Base-by-base conservation (phyloP, 2,113 vertebrate genomes). In the Larimichthys crocea region DNA sequence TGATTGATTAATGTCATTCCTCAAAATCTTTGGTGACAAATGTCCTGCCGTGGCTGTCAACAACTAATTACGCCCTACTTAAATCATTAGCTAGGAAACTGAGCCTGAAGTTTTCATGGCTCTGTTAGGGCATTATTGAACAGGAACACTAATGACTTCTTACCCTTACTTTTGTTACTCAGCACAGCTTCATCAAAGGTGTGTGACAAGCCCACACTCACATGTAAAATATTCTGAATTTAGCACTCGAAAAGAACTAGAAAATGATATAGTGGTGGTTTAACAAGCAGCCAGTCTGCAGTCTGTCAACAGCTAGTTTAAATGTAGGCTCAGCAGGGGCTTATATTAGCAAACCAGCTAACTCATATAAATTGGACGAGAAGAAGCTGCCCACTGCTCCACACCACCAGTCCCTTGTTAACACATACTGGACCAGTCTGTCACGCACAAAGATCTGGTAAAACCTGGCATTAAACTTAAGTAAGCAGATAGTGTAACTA, bases 41-140 rank as follows among this genome's bases (percentile, higher is more conserved):
- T 91, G 86, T 93, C 87, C 84, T 84, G 84, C 84, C 67, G 85
- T 52, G 74, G 73, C 87, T 92, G 91, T 92, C 92, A 87, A 50
- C 66, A 50, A 61, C 87, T 92, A 93, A 93, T 94, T 92, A 90
- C 69, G 49, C 31, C 72, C 73, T 83, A 74, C 86, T 92, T 87
- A 90, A 92, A 91, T 90, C 86, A 92, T 91, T 91, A 89, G 85
- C 84, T 62, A 67, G 84, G 78, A 90, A 92, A 91, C 83, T 78
- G 61, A 86, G 87, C 81, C 78, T 89, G 87, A 91, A 88, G 64
- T 89, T 80, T 86, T 88, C 22, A 19, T 59, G 60, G 80, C 20
- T 46, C 44, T 46, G 44, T 46, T 46, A 46, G 4, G 44, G 44
- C 14, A 46, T 46, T 4, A 46, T 46, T 46, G 12, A 46, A 46